Percentiles rank a stretch among this genome's conserved stretches.
These are phyloP conservation scores for Ormyrus nitidulus DNA, from an alignment of 2,888 invertebrate genomes.

Conservation along the genomic window DNA sequence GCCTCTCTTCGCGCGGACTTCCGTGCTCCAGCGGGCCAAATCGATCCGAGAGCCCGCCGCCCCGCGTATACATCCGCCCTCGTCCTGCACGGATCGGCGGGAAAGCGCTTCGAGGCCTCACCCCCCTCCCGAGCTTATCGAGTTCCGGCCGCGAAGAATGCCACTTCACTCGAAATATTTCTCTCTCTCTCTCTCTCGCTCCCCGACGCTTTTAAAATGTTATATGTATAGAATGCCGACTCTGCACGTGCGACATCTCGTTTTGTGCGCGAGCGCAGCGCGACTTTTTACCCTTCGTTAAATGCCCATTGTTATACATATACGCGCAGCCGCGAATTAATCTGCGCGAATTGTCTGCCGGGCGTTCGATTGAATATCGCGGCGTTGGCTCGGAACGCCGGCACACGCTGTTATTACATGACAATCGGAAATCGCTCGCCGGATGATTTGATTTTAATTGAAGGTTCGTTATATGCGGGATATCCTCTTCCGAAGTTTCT, in stretches of 20 bases:
- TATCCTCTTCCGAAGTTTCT: no score
- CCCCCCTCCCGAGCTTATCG: conserved; percentile 51
- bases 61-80: conserved; percentile 12
- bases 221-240: background rate
- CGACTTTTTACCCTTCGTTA: conserved; percentile 40
- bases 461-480: no score
- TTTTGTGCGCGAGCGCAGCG: background rate
- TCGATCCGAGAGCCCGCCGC: conserved; percentile 48
- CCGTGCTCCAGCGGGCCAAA: conserved; percentile 60
- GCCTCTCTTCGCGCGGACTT: conserved; percentile 64
- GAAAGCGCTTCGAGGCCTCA: conserved; percentile 44
- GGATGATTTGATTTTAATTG: no score
- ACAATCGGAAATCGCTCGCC: no score
- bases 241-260: conserved; percentile 6
- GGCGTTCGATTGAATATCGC: conserved; percentile 13
- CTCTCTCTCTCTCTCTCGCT: conserved; percentile 3
- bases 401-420: no score
- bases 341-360: background rate
- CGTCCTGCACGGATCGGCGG: background rate
- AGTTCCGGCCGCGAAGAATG: conserved; percentile 60
- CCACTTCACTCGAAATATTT: conserved; percentile 54
- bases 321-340: conserved; percentile 23
- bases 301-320: conserved; percentile 24
- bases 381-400: no score
- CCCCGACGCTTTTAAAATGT: background rate